A percentile compares a stretch with the other conserved stretches of the same genome.
Evolutionary conservation across 2,888 invertebrate species (phyloP).

Genomic region (Gandaritis pyraliata): DNA sequence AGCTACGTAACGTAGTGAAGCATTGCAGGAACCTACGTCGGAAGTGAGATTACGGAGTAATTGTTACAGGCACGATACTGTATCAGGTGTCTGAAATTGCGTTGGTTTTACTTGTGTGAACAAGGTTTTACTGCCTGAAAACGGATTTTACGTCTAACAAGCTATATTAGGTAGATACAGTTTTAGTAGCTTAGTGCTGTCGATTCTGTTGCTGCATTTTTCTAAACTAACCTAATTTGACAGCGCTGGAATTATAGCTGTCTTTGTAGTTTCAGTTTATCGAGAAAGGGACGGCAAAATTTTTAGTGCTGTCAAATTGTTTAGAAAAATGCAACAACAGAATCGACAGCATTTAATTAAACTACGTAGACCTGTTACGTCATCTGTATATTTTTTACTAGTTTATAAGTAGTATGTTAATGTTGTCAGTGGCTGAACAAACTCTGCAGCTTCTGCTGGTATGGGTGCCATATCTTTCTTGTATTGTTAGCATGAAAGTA

Average conservation of each 20-base stretch:
- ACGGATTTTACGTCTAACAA: conserved; percentile 4
- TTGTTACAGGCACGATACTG: conserved; percentile 38
- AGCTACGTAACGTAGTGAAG: conserved; percentile 26
- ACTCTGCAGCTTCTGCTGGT: no score
- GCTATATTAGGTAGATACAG: background rate
- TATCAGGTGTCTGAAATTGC: conserved; percentile 25
- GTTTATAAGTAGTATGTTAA: no score
- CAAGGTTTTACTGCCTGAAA: conserved; percentile 17
- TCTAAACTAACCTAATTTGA: no score
- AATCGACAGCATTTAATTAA: conserved; percentile 3
- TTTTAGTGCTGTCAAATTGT: no score
- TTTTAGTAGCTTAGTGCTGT: conserved; percentile 2
- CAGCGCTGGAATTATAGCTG: no score
- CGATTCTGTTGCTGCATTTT: no score
- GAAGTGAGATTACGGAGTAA: conserved; percentile 38
- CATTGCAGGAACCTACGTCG: conserved; percentile 40
- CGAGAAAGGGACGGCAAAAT: no score
- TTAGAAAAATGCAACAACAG: no score
- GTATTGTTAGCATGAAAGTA: no score
- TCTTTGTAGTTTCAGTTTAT: no score
- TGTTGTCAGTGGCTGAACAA: no score
- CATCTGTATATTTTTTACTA: background rate
- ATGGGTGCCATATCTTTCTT: no score
- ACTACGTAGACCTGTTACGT: background rate
- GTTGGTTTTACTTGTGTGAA: conserved; percentile 26